Percentiles rank a stretch among this genome's conserved stretches.
phyloP scores from a whole-genome alignment of 1,140 invertebrate genomes.

The Contarinia nasturtii region DNA sequence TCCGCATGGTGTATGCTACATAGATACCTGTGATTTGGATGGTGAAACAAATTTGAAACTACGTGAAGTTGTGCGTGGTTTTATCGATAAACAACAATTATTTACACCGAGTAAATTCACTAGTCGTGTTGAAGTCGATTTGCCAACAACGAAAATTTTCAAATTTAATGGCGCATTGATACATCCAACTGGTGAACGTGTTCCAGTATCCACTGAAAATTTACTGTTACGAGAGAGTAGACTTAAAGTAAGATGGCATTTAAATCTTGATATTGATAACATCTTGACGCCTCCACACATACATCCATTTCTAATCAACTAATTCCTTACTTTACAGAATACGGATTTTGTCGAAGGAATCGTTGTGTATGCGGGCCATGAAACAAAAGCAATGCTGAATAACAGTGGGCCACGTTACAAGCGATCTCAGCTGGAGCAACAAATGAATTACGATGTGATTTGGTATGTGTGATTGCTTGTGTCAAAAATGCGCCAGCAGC shows the following conservation, averaged over 20 bases:
- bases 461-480: slow-evolving; percentile 32
- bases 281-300: background rate
- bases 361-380: slow-evolving; percentile 92
- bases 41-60: slow-evolving; percentile 99
- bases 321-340: slow-evolving; percentile 10
- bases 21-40: slow-evolving; percentile 94
- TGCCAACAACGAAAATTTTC: slow-evolving; percentile 90
- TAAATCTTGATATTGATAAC: background rate
- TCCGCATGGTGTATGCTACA: slow-evolving; percentile 85
- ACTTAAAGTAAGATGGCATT: slow-evolving; percentile 88
- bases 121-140: slow-evolving; percentile 73
- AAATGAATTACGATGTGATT: slow-evolving; percentile 90
- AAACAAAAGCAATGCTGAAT: slow-evolving; percentile 96
- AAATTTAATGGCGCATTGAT: slow-evolving; percentile 81
- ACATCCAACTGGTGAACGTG: slow-evolving; percentile 54
- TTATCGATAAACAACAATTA: slow-evolving; percentile 37
- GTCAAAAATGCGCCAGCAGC: background rate
- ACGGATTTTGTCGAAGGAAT: slow-evolving; percentile 80
- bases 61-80: slow-evolving; percentile 40
- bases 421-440: slow-evolving; percentile 72
- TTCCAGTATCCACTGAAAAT: slow-evolving; percentile 82
- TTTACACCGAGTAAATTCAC: slow-evolving; percentile 68
- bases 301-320: background rate
- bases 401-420: slow-evolving; percentile 93
- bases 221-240: slow-evolving; percentile 83